phyloP scores from a whole-genome alignment of 2,888 invertebrate genomes.

The Drosophila maculinotata region DNA sequence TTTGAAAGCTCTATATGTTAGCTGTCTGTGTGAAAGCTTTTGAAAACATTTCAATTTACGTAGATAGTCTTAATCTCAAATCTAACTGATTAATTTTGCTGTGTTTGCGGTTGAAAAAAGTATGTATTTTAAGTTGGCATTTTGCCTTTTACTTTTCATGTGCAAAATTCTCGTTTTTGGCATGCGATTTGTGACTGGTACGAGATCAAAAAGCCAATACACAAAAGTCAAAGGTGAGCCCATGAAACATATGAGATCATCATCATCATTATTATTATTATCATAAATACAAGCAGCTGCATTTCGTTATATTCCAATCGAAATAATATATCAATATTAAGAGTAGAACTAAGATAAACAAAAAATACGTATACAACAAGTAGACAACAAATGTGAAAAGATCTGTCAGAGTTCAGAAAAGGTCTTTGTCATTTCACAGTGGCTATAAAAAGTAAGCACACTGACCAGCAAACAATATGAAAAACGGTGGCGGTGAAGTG shows the following conservation, averaged over 20 bases:
- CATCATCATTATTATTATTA: conserved; percentile 29
- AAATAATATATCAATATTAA: conserved; percentile 36
- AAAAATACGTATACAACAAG: conserved; percentile 29
- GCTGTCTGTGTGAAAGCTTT: conserved; percentile 13
- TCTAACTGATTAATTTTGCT: not conserved
- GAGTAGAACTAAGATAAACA: conserved; percentile 11
- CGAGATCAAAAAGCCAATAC: conserved; percentile 43
- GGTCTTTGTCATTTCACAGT: conserved; percentile 20
- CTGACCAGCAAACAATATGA: conserved; percentile 38
- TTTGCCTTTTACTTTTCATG: conserved; percentile 52
- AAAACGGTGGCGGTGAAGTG: not conserved
- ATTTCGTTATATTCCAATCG: conserved; percentile 29
- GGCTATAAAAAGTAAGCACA: conserved; percentile 34
- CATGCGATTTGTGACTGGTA: conserved; percentile 45
- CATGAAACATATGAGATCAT: conserved; percentile 54
- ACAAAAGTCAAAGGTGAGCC: conserved; percentile 74
- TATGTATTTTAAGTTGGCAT: conserved; percentile 7
- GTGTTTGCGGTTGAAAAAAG: not conserved
- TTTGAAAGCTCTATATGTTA: conserved; percentile 19
- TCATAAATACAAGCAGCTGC: conserved; percentile 33
- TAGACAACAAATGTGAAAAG: conserved; percentile 29
- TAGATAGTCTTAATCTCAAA: too few species aligned
- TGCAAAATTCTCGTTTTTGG: conserved; percentile 26
- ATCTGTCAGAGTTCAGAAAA: conserved; percentile 8
- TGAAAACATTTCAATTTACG: not conserved